phyloP scores from a whole-genome alignment of 1,140 invertebrate species.

The Trichomalopsis sarcophagae region DNA sequence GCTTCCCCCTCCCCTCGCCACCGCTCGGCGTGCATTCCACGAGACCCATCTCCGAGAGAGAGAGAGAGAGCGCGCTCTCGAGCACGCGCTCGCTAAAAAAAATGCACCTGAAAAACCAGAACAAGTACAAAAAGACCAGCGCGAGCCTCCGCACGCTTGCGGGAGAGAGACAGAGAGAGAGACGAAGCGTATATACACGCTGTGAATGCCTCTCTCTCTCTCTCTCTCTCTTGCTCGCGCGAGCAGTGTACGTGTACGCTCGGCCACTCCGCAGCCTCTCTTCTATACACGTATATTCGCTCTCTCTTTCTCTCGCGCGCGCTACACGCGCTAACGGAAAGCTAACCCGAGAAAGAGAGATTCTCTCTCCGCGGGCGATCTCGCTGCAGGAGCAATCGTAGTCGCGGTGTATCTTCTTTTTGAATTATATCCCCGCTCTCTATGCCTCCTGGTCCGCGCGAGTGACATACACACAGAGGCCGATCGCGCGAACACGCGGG shows the following conservation, averaged over 20 bases:
- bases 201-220: neutral
- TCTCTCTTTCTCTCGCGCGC: slow-evolving; percentile 7
- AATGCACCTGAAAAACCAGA: slow-evolving; percentile 65
- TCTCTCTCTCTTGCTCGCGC: neutral
- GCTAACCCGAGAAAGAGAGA: slow-evolving; percentile 8
- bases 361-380: neutral
- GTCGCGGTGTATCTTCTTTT: slow-evolving; percentile 11
- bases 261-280: neutral
- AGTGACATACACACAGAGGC: neutral
- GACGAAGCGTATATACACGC: neutral
- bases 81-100: slow-evolving; percentile 62
- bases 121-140: slow-evolving; percentile 63
- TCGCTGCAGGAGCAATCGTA: neutral
- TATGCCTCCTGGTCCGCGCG: neutral
- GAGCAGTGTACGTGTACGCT: neutral
- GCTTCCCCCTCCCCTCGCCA: slow-evolving; percentile 57
- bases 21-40: slow-evolving; percentile 59
- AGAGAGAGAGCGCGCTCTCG: slow-evolving; percentile 56
- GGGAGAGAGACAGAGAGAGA: neutral
- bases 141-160: slow-evolving; percentile 41
- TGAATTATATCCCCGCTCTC: neutral
- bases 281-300: neutral
- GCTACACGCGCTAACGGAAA: slow-evolving; percentile 28
- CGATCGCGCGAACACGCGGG: neutral
- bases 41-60: slow-evolving; percentile 53